A percentile compares a stretch with the other conserved stretches of the same genome.
Conservation (phyloP, 2,797 vertebrate species). For the Dromococcyx pavoninus region DNA sequence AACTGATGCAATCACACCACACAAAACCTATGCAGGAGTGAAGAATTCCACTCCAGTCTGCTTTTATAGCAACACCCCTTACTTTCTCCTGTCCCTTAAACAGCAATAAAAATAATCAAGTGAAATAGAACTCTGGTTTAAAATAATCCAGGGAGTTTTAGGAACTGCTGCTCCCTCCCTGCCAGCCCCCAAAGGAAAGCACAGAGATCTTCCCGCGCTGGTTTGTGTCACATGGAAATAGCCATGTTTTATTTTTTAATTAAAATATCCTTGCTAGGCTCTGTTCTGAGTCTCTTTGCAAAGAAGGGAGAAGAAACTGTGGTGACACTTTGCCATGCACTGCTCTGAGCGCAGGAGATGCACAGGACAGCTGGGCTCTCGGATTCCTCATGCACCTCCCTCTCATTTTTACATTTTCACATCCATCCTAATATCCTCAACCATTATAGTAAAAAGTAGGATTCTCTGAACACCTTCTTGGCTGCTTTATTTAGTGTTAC, state of each 20-base stretch:
- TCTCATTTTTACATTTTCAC: background rate
- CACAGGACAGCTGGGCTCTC: background rate
- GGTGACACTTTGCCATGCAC: background rate
- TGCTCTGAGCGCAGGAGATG: background rate
- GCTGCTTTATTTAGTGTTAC: background rate
- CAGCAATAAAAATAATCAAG: slow-evolving; percentile 38
- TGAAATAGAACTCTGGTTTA: slow-evolving; percentile 2
- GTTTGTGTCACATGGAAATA: background rate
- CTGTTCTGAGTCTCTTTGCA: background rate
- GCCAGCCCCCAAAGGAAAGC: background rate
- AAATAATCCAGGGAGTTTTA: slow-evolving; percentile 25
- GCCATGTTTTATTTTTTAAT: background rate
- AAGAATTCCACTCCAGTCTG: background rate
- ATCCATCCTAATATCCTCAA: background rate
- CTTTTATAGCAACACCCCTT: slow-evolving; percentile 40
- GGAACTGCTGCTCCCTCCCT: background rate
- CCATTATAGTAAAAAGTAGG: background rate
- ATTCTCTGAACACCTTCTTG: background rate
- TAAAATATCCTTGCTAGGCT: background rate
- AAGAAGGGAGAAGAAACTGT: background rate
- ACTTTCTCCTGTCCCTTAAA: slow-evolving; percentile 33
- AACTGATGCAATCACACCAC: background rate
- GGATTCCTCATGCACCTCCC: background rate
- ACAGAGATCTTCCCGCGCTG: background rate
- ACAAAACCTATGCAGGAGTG: background rate